Evolutionary conservation across 2,797 vertebrate genomes (phyloP).

Genomic region (Brachymystax lenok): DNA sequence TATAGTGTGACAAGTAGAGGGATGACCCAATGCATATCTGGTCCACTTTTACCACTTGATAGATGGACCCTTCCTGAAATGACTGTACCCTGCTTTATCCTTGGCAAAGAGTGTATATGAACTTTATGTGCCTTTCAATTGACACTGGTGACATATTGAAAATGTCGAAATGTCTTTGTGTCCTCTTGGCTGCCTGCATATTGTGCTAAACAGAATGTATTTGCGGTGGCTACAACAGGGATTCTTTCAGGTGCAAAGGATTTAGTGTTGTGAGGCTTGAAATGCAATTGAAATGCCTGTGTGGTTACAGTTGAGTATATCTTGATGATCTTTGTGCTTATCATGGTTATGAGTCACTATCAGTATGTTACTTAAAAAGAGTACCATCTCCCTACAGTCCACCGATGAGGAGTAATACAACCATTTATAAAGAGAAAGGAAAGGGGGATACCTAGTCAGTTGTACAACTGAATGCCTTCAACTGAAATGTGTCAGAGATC

Average conservation of each 20-base stretch:
- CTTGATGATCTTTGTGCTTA: neutral
- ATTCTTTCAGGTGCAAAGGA: constrained; percentile 27
- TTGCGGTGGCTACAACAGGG: constrained; percentile 35
- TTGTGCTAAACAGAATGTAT: neutral
- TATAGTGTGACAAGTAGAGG: constrained; percentile 70
- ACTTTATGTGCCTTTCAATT: constrained; percentile 64
- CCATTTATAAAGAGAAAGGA: constrained; percentile 14
- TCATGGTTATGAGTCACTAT: neutral
- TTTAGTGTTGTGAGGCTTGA: constrained; percentile 14
- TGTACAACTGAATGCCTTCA: too few species aligned
- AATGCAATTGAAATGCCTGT: neutral
- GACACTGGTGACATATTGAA: constrained; percentile 62
- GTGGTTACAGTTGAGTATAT: too few species aligned
- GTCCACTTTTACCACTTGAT: constrained; percentile 74
- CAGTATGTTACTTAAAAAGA: neutral
- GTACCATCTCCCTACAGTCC: neutral
- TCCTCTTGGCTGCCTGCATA: neutral
- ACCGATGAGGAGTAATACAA: constrained; percentile 3
- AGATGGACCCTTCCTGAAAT: constrained; percentile 72
- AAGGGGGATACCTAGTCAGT: too few species aligned
- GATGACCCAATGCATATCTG: constrained; percentile 72
- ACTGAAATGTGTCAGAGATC: too few species aligned
- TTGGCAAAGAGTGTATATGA: constrained; percentile 51
- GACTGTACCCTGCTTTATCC: constrained; percentile 69
- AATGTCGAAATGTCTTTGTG: constrained; percentile 44